phyloP scores from a whole-genome alignment of 2,888 invertebrate genomes.

The Eumerus sabulonum region DNA sequence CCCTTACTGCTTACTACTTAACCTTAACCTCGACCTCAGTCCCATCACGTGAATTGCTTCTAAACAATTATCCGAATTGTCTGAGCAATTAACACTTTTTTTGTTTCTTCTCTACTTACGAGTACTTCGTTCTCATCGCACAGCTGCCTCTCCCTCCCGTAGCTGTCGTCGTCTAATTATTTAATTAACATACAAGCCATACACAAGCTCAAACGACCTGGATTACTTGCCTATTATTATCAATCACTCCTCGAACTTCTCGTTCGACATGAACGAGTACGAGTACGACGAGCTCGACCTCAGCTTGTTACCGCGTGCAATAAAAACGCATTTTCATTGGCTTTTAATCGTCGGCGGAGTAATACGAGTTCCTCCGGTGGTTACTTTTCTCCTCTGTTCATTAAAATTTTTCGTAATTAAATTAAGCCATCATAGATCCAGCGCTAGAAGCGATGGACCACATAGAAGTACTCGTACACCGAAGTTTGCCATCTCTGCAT shows the following conservation, averaged over 20 bases:
- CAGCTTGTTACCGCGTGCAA: constrained; percentile 3
- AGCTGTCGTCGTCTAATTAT: neutral
- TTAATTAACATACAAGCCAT: neutral
- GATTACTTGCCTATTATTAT: constrained; percentile 23
- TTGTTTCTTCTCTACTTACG: too few relatives aligned
- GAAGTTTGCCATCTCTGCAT: constrained; percentile 56
- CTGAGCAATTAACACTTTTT: too few relatives aligned
- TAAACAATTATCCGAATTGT: too few relatives aligned
- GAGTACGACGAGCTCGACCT: constrained; percentile 20
- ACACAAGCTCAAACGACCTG: constrained; percentile 14
- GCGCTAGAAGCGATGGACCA: neutral
- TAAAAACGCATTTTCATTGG: constrained; percentile 31
- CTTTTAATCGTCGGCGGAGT: constrained; percentile 20
- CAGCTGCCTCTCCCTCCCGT: too few relatives aligned
- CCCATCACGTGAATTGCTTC: too few relatives aligned
- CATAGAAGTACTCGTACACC: constrained; percentile 6
- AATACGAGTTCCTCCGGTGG: too few relatives aligned
- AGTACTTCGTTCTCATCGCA: too few relatives aligned
- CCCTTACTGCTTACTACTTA: neutral
- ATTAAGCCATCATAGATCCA: constrained; percentile 24
- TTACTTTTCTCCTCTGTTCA: too few relatives aligned
- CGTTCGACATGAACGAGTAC: constrained; percentile 8
- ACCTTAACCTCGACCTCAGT: too few relatives aligned
- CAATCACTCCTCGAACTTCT: constrained; percentile 8
- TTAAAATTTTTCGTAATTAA: constrained; percentile 20